phyloP scores from a whole-genome alignment of 2,113 vertebrate genomes.

The Panurus biarmicus region DNA sequence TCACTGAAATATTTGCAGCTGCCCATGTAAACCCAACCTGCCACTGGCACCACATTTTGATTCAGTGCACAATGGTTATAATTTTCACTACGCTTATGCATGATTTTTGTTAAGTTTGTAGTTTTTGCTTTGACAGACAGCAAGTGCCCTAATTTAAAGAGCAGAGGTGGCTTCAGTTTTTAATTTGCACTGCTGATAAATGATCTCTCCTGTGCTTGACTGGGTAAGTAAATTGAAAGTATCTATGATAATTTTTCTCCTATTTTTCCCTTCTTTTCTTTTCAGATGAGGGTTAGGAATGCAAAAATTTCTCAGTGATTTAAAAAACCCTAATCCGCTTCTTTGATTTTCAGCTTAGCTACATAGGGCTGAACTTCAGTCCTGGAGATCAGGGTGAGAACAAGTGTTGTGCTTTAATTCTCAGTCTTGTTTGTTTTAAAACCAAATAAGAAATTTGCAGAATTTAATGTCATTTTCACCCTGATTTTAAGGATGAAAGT shows the following conservation, averaged over 20 bases:
- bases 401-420: background rate
- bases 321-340: background rate
- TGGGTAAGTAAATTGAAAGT: background rate
- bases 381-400: background rate
- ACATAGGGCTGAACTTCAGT: background rate
- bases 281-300: too few relatives aligned
- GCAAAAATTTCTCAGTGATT: background rate
- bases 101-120: background rate
- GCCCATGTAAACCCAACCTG: background rate
- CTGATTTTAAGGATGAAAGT: background rate
- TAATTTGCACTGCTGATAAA: background rate
- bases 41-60: background rate
- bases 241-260: too few relatives aligned
- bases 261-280: background rate
- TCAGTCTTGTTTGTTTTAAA: background rate
- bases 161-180: background rate
- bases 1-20: background rate
- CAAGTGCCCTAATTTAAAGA: background rate
- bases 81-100: background rate
- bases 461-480: background rate
- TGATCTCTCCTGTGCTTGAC: background rate
- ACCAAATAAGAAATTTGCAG: background rate
- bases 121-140: background rate
- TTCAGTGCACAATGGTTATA: background rate
- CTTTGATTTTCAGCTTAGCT: background rate